Conservation (phyloP, 2,113 vertebrate species). For the Pardalotus punctatus region DNA sequence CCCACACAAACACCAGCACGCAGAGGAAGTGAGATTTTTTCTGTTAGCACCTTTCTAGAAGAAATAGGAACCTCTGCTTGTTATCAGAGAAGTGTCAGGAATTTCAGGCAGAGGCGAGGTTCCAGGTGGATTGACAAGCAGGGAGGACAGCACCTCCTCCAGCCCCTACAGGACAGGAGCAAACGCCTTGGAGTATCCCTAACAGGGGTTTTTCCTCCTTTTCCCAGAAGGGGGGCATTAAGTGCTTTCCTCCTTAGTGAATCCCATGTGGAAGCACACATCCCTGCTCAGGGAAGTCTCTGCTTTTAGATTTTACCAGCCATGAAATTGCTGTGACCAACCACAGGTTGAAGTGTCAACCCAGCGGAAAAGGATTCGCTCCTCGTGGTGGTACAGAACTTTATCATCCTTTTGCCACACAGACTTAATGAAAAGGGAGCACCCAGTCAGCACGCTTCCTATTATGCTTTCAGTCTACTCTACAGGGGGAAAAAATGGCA, state of each 20-base stretch:
- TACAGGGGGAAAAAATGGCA: fast-evolving
- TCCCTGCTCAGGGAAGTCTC: neutral
- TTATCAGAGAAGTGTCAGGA: neutral
- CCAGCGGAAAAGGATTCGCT: neutral
- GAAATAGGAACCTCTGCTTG: neutral
- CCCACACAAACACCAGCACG: neutral
- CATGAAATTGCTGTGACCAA: neutral
- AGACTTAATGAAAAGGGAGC: neutral
- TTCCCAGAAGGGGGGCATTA: neutral
- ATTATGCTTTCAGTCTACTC: neutral
- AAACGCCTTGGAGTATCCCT: neutral
- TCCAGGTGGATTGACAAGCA: neutral
- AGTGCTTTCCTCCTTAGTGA: neutral
- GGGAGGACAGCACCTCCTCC: neutral
- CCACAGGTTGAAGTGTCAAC: neutral
- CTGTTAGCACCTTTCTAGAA: neutral
- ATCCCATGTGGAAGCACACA: neutral
- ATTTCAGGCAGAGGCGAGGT: neutral
- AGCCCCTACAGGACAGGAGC: fast-evolving
- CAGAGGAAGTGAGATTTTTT: neutral
- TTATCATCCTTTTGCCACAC: neutral
- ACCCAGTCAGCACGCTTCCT: neutral
- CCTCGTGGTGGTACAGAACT: neutral
- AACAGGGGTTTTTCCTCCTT: neutral
- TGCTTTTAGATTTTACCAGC: neutral